These are phyloP conservation scores for Myodes glareolus DNA, from an alignment of 2,113 vertebrate species.

Conservation along the genomic window DNA sequence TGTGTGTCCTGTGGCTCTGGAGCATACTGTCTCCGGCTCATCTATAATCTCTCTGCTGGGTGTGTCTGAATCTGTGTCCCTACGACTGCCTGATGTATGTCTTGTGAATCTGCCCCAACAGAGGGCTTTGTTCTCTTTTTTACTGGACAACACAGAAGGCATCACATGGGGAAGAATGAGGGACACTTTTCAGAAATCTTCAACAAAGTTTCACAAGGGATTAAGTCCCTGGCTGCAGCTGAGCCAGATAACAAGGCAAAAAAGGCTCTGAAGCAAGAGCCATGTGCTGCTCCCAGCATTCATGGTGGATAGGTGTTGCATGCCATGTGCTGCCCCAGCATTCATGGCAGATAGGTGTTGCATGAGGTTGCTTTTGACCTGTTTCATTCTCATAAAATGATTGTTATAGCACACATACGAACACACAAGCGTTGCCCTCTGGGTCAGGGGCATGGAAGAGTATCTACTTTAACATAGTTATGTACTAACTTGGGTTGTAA, in stretches of 20 bases:
- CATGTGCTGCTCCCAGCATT: neutral
- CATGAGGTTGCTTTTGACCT: neutral
- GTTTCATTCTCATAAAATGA: neutral
- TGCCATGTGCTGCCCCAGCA: too few relatives aligned
- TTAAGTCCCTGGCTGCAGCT: neutral
- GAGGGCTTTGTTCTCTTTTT: neutral
- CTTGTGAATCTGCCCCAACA: neutral
- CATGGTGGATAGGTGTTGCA: neutral
- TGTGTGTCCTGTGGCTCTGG: neutral
- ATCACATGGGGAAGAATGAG: neutral
- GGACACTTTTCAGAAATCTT: neutral
- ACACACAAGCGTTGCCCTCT: neutral
- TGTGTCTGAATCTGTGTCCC: neutral
- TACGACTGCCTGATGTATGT: neutral
- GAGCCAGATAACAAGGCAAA: neutral
- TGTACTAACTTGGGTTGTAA: neutral
- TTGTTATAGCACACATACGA: neutral
- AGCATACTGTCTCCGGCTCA: neutral
- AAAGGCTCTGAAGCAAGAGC: neutral
- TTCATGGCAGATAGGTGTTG: neutral
- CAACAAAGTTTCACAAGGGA: neutral
- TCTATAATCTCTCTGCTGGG: neutral
- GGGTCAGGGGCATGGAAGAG: too few relatives aligned
- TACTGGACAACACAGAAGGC: neutral
- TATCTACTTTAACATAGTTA: neutral